Base-by-base conservation (phyloP, 2,888 invertebrate species). In the Empis livida region DNA sequence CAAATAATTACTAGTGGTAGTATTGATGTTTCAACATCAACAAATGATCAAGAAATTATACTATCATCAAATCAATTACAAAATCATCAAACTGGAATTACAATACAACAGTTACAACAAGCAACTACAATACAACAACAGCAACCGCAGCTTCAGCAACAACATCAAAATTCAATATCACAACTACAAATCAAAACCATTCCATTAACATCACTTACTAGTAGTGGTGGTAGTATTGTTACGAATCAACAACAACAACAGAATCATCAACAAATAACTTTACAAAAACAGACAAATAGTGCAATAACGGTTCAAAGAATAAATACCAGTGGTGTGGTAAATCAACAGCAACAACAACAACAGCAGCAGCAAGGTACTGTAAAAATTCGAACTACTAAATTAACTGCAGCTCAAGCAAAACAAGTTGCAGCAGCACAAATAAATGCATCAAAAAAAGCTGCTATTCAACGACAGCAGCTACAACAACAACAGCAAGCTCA, bases 301-400 rank as follows among this genome's bases (percentile, higher is more conserved):
- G 56, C 55, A 6, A 56, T 58, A 10, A 59, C 59, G 5, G 55
- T 64, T 42, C 65, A 65, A 42, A 60, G 66, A 4, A 57, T 41
- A 41, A 41, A 27, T 13, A 17, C 10, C 4, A 10, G 16, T 9
- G 6, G 11, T 8, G 9, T 10, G 13, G 14, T 27, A 14, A 20
- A 14, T 23, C 41, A 41, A 14, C 41, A 41, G 27, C 52, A 23
- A n/a, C 41, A 41, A 41, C 52, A 23, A n/a, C 45, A 5, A 55
- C 53, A 16, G 27, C 41, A 41, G 23, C 41, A 41, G 6, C 41
- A 41, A 35, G n/a, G 13, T 13, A 5, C 35, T 13, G 23, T 41
- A 10, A 40, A 41, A 23, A 42, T 46, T 38, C 42, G 41, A 1
- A 41, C 41, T 5, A 41, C 41, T n/a, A 41, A 41, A 32, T 23